Conservation (phyloP, 2,113 vertebrate species). For the Uria lomvia region DNA sequence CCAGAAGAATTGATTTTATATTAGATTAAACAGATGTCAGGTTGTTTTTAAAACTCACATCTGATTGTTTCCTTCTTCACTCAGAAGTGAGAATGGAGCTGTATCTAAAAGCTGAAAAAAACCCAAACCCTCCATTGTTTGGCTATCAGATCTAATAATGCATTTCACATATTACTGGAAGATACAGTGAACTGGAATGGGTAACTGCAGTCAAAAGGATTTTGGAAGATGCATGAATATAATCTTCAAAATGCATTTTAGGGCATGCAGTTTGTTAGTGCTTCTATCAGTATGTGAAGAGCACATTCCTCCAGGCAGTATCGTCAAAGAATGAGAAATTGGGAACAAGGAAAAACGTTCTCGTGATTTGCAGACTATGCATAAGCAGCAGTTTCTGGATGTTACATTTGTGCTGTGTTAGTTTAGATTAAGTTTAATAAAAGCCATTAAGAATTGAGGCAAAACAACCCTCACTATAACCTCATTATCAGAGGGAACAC, state of each 20-base stretch:
- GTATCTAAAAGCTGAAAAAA: neutral
- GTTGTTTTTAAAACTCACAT: neutral
- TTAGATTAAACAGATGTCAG: neutral
- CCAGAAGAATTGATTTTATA: neutral
- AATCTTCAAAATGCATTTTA: neutral
- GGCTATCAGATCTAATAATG: neutral
- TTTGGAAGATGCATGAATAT: neutral
- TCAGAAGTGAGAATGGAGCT: neutral
- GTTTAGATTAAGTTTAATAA: neutral
- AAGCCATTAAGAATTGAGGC: neutral
- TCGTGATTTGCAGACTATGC: neutral
- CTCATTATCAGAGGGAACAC: neutral
- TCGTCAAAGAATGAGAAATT: neutral
- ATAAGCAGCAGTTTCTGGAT: neutral
- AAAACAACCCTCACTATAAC: neutral
- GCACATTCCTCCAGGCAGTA: neutral
- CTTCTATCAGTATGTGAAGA: neutral
- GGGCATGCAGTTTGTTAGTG: neutral
- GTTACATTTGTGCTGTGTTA: neutral
- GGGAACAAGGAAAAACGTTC: neutral
- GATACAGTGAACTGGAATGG: neutral
- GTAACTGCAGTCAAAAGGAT: neutral
- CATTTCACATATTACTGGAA: neutral
- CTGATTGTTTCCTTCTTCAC: neutral
- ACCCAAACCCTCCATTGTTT: neutral